Percentiles rank a stretch among this genome's conserved stretches.
Evolutionary conservation across 2,797 vertebrate species (phyloP).

Genomic region (Enteromius thamalakanensis): DNA sequence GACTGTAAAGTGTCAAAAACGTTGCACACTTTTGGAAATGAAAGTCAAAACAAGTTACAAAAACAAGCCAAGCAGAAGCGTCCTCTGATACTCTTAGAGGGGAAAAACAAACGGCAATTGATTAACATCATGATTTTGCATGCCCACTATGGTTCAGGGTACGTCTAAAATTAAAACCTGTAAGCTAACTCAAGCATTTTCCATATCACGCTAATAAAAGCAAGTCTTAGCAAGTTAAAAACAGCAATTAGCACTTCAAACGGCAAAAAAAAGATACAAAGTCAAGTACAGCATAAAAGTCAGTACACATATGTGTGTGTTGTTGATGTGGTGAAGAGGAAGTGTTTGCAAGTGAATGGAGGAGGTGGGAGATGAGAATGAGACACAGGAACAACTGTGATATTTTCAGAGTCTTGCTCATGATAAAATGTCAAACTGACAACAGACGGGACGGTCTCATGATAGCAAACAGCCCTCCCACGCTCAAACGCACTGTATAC

Average conservation of each 20-base stretch:
- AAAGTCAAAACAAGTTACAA: too few relatives aligned
- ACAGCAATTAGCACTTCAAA: neutral
- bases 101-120: neutral
- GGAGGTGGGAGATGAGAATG: slow-evolving; percentile 31
- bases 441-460: neutral
- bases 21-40: too few relatives aligned
- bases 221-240: too few relatives aligned
- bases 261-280: neutral
- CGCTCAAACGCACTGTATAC: neutral
- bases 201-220: neutral
- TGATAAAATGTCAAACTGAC: slow-evolving; percentile 10
- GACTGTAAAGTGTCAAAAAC: neutral
- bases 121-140: neutral
- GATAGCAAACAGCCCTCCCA: neutral
- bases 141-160: neutral
- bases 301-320: slow-evolving; percentile 5
- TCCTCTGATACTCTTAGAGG: neutral
- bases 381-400: slow-evolving; percentile 17
- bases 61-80: neutral
- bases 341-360: slow-evolving; percentile 33
- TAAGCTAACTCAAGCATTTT: neutral
- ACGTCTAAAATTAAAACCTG: neutral
- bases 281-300: neutral
- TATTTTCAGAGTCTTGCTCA: slow-evolving; percentile 31
- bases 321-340: slow-evolving; percentile 46